Conservation (phyloP, 2,797 vertebrate species). For the Pempheris klunzingeri region DNA sequence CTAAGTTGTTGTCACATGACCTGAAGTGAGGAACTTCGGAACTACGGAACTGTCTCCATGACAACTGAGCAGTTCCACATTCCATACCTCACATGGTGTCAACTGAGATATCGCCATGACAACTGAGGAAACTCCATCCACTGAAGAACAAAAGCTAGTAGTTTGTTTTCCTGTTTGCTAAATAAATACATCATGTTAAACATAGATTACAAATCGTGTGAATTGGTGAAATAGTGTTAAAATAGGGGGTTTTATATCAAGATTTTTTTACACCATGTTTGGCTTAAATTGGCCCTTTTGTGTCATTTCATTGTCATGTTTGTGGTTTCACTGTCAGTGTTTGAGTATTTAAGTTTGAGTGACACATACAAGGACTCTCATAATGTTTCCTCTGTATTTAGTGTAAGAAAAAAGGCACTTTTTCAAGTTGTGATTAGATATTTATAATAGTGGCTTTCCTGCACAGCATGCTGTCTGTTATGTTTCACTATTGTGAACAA, state of each 20-base stretch:
- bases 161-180: neutral
- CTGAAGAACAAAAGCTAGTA: neutral
- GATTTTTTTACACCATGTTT: neutral
- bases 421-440: constrained; percentile 18
- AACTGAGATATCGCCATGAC: constrained; percentile 15
- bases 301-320: neutral
- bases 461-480: constrained; percentile 32
- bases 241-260: no score
- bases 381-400: constrained; percentile 2
- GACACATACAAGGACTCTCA: neutral
- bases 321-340: neutral
- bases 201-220: neutral
- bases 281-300: neutral
- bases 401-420: constrained; percentile 1
- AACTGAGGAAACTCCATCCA: constrained; percentile 7
- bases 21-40: neutral
- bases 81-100: neutral
- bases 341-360: neutral
- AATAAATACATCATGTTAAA: neutral
- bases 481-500: constrained; percentile 36
- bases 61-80: constrained; percentile 13
- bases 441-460: constrained; percentile 11
- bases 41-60: constrained; percentile 10
- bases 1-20: constrained; percentile 9
- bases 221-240: no score